Base-by-base conservation (phyloP, 2,888 invertebrate species). In the Diplazon laetatorius region DNA sequence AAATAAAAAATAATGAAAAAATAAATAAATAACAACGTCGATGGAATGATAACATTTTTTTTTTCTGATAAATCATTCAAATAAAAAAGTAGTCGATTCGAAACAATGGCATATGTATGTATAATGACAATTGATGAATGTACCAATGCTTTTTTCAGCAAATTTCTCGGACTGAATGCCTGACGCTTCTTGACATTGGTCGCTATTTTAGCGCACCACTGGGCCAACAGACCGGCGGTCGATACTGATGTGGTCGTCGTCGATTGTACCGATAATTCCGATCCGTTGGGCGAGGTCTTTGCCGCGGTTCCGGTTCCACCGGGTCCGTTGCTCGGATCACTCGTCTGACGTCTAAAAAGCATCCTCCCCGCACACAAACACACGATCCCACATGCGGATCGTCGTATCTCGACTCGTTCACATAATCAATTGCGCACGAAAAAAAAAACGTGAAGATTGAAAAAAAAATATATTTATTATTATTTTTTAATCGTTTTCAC, bases 131-230 rank as follows among this genome's bases (percentile, higher is more conserved):
- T 52, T 30, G 30, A 52, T 25, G 48, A 22, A 62, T n/a, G 82
- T 88, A 89, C 90, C 89, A 88, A 80, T 60, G 88, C 83, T 80
- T 86, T 88, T 82, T 89, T 89, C 75, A 88, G 82, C 60, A 89
- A 74, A 18, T 85, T 86, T 76, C 84, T 86, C 8, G 87, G 85
- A 30, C 87, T 87, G 76, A 89, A 88, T 70, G 85, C 83, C 57
- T 89, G 90, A 46, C 89, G 85, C 77, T 86, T 87, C 82, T 89
- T 90, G 68, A 89, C 89, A 82, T 90, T 90, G 25, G 89, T 88
- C n/a, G 89, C 85, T 39, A 91, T 86, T 70, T 86, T 88, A 16
- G 89, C 84, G 83, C 89, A 90, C 90, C 89, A 89, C 72, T 89
- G 91, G 80, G 88, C 85, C 80, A 89, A 74, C 10, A 87, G 84